Evolutionary conservation across 2,797 vertebrate genomes (phyloP).

Genomic region (Petrocephalus schoutedeni): DNA sequence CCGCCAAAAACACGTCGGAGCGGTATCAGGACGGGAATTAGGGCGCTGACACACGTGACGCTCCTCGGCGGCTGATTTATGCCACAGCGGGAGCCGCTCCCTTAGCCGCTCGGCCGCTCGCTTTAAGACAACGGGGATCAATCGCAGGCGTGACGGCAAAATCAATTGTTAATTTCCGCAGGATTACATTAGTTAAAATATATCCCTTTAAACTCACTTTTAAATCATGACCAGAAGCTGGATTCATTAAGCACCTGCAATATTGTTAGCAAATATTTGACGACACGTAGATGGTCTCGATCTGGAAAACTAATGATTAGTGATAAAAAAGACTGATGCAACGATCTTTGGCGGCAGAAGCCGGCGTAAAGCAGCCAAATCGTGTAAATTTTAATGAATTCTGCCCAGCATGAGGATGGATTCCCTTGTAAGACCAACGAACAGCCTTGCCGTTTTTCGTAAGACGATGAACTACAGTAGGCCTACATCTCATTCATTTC

Average conservation of each 20-base stretch:
- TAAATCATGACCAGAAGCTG: conserved; percentile 30
- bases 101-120: not conserved
- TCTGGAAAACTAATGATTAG: conserved; percentile 6
- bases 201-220: not conserved
- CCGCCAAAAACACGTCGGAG: not conserved
- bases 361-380: not conserved
- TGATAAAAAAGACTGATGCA: not conserved
- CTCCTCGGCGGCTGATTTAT: conserved; percentile 11
- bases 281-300: conserved; percentile 1
- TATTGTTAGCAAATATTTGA: conserved; percentile 2
- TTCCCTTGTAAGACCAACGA: not conserved
- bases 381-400: conserved; percentile 8
- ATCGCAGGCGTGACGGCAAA: conserved; percentile 36
- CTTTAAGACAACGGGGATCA: conserved; percentile 31
- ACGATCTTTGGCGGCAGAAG: not conserved
- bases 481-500: not conserved
- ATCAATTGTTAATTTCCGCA: conserved; percentile 38
- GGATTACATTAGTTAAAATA: conserved; percentile 38
- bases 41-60: not conserved
- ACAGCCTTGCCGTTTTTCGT: not conserved
- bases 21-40: not conserved
- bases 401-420: not conserved
- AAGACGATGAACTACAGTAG: not conserved
- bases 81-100: not conserved
- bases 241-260: conserved; percentile 5